Conservation (phyloP, 2,797 vertebrate species). For the Oreortyx pictus region DNA sequence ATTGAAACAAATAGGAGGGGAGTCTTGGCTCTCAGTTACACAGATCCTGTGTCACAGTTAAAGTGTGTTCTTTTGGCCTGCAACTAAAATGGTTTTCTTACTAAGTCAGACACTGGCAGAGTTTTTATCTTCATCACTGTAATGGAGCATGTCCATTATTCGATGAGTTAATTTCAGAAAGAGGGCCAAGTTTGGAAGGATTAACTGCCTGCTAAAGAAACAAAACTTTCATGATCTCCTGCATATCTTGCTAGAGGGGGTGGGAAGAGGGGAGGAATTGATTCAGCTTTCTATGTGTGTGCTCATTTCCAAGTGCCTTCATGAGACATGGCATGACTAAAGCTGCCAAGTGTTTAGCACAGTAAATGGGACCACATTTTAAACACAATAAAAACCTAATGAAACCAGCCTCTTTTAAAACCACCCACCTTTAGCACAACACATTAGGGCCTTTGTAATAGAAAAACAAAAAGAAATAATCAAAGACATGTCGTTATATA, state of each 20-base stretch:
- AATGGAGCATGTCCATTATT: conserved; percentile 71
- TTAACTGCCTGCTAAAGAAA: conserved; percentile 64
- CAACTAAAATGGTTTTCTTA: conserved; percentile 34
- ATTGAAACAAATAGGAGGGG: conserved; percentile 19
- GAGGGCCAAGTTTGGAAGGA: conserved; percentile 57
- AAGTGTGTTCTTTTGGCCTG: conserved; percentile 62
- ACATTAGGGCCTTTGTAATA: background rate
- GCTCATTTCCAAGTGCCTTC: conserved; percentile 61
- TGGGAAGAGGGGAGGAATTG: conserved; percentile 11
- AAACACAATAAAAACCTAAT: conserved; percentile 60
- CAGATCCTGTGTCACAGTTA: conserved; percentile 54
- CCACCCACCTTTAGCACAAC: conserved; percentile 48
- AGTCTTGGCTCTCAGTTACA: conserved; percentile 52
- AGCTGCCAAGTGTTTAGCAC: conserved; percentile 64
- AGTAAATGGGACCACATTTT: conserved; percentile 64
- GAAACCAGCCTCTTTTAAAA: conserved; percentile 57
- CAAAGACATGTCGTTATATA: background rate
- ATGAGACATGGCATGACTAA: conserved; percentile 48
- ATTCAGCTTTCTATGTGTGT: conserved; percentile 53
- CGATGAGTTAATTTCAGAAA: conserved; percentile 70
- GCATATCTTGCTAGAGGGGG: conserved; percentile 47
- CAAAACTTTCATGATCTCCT: conserved; percentile 60
- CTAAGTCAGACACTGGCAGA: conserved; percentile 62
- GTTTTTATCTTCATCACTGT: conserved; percentile 70
- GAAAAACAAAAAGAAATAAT: conserved; percentile 10